Evolutionary conservation across 2,888 invertebrate genomes (phyloP), one percentile per base, ranked within the genome.

Genomic region (Eupithecia dodoneata): DNA sequence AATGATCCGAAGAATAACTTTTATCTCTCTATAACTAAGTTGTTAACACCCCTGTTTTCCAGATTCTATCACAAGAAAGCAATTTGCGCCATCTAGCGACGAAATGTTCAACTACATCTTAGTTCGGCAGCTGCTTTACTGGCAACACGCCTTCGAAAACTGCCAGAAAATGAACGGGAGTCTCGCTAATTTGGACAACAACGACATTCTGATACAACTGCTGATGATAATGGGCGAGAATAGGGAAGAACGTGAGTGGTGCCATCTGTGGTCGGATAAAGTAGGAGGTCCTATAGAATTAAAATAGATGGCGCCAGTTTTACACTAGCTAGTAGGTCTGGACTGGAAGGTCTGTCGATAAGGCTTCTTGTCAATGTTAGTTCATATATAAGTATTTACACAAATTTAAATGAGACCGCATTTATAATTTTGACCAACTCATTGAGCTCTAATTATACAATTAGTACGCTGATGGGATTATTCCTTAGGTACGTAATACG

Each of bases 101-200:
- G 94, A 94, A 15, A 79, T 83, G 3, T 94, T 91, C 76, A 89
- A 89, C 87, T 95, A 94, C 85, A 85, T 93, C 2, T 78, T 94
- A 0, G 90, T 95, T 0, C 83, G 88, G 0, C 92, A 94, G 66
- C 79, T 79, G 0, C 83, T 90, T 4, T 92, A 89, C 83, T 95
- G 95, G 94, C 93, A 93, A 47, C 93, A 94, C 44, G 94, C 95
- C 0, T 89, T 82, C 59, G 92, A 94, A n/a, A 94, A 94, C 82
- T 95, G 95, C 73, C 76, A 82, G 47, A 89, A 88, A 75, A 86
- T 94, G 87, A 94, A 94, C 75, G 95, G 94, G 0, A 85, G 89
- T 0, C 87, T 95, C 1, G 94, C 94, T 0, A 85, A 81, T 12
- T 73, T 94, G 3, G 93, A 93, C 2, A 92, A 78, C 66, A 85